Conservation (phyloP, 1,140 invertebrate species). For the Archivesica marissinica region DNA sequence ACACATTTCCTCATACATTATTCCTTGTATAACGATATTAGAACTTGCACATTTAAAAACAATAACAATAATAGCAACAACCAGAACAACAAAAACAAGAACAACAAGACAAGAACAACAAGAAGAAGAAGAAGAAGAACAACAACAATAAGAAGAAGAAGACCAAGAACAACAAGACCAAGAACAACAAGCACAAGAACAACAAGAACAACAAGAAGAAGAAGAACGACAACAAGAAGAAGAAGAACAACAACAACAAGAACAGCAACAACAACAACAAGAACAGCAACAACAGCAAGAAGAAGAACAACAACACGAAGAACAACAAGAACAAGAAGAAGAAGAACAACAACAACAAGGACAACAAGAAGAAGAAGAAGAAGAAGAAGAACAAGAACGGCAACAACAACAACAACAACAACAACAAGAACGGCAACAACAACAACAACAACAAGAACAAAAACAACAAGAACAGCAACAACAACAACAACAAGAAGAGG, state of each 20-base stretch:
- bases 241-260: slow-evolving; percentile 17
- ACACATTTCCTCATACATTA: too few relatives aligned
- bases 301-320: slow-evolving; percentile 18
- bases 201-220: slow-evolving; percentile 7
- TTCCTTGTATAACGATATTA: too few relatives aligned
- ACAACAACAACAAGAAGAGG: slow-evolving; percentile 1
- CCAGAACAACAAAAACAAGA: not conserved
- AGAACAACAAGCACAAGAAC: not conserved
- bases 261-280: slow-evolving; percentile 25
- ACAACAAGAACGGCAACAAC: not conserved
- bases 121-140: not conserved
- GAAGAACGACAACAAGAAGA: slow-evolving; percentile 21
- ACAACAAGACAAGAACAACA: not conserved
- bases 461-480: slow-evolving; percentile 1
- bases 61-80: not conserved
- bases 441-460: slow-evolving; percentile 14
- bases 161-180: not conserved
- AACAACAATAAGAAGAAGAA: too few relatives aligned
- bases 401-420: slow-evolving; percentile 27
- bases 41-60: too few relatives aligned
- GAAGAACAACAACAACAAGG: slow-evolving; percentile 24
- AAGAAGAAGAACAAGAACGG: slow-evolving; percentile 38
- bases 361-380: slow-evolving; percentile 29
- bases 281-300: slow-evolving; percentile 19
- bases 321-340: slow-evolving; percentile 33